phyloP scores from a whole-genome alignment of 2,113 vertebrate genomes.

The Nesoenas mayeri region DNA sequence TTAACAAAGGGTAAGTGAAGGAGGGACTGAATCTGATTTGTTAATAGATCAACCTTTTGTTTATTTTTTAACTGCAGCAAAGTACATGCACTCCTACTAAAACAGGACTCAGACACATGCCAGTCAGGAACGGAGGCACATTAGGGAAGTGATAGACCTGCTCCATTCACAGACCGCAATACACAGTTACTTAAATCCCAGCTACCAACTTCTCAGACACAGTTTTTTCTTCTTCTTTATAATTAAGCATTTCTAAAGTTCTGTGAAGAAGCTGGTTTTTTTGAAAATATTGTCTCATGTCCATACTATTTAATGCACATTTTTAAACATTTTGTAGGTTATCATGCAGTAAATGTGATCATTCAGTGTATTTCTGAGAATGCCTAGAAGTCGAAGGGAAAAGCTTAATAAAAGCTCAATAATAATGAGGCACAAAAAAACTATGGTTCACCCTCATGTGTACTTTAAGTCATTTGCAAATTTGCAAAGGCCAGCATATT shows the following conservation, averaged over 20 bases:
- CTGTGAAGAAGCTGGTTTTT: background rate
- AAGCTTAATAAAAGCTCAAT: background rate
- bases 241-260: constrained; percentile 29
- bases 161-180: background rate
- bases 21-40: constrained; percentile 32
- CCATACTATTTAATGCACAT: background rate
- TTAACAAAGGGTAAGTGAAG: background rate
- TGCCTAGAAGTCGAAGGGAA: background rate
- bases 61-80: constrained; percentile 43
- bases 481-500: background rate
- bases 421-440: background rate
- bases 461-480: background rate
- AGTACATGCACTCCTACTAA: constrained; percentile 1
- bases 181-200: constrained; percentile 33
- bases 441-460: background rate
- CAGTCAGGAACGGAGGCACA: constrained; percentile 43
- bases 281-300: constrained; percentile 14
- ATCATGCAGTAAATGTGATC: constrained; percentile 34
- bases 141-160: constrained; percentile 21
- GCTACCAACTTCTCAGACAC: constrained; percentile 8
- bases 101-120: constrained; percentile 10
- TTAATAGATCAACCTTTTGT: constrained; percentile 45
- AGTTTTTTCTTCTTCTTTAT: constrained; percentile 20
- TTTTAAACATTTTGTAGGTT: constrained; percentile 36
- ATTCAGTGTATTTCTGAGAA: constrained; percentile 41